Base-by-base conservation (phyloP, 1,140 invertebrate species). In the Drosophila navojoa region DNA sequence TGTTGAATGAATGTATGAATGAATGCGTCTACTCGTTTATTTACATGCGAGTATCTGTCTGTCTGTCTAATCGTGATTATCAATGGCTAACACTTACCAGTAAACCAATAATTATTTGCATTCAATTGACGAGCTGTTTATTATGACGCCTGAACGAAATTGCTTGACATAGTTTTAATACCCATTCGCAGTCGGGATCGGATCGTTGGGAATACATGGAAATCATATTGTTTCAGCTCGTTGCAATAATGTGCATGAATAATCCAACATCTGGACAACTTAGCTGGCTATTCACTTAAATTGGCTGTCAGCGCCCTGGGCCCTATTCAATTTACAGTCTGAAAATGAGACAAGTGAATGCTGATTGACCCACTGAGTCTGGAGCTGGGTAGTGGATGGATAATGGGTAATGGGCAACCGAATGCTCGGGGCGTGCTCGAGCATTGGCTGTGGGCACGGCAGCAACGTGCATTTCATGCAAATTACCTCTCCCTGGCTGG, bases 391-490 rank as follows among this genome's bases (percentile, higher is more conserved):
- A 32, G 47, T n/a, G 47, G 47, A 49, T 25, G 19, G 42, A 44
- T 44, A 44, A 32, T 62, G 42, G 38, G 35, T 44, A 40, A 40
- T 27, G 45, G 64, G 70, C 44, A 73, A 49, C 66, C 15, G 29
- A 68, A 45, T 29, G 64, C 77, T 75, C 35, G 60, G 63, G 69
- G 81, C 81, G 69, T 74, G 81, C 71, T 68, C 13, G 29, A 73
- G 66, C 63, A 64, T 71, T 27, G 49, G 60, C 79, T 73, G 54
- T 55, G 67, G 32, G 38, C 58, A 53, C 57, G 49, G 42, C 40
- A 29, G 44, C 55, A 84, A 84, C 81, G 82, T 86, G 81, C 79
- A 87, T 81, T 86, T 87, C 82, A 87, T 87, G 81, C 76, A 86
- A 87, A 86, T 86, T 87, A 44, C 64, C 15, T 61, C 32, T 29